These are phyloP conservation scores for Chloroceryle aenea DNA, from an alignment of 2,113 vertebrate genomes.

Conservation along the genomic window DNA sequence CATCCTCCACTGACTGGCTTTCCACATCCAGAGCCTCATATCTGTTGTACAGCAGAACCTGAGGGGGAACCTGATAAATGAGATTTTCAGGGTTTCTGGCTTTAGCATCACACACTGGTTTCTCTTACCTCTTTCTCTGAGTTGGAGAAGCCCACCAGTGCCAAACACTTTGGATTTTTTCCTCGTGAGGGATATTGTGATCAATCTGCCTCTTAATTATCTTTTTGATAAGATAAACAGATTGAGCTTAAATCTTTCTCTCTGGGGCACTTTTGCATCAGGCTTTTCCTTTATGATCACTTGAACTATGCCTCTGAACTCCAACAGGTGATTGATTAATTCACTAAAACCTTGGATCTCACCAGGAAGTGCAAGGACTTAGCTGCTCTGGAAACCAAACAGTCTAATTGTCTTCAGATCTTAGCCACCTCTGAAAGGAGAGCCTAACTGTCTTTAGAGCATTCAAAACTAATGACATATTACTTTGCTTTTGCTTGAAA, in stretches of 20 bases:
- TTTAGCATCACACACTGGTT: background rate
- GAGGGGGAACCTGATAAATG: no score
- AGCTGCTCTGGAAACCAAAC: background rate
- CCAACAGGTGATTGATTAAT: background rate
- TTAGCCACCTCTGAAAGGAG: background rate
- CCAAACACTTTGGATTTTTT: accelerated
- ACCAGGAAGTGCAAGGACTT: background rate
- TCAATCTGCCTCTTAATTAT: background rate
- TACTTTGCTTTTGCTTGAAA: background rate
- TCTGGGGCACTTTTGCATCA: background rate
- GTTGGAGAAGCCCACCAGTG: background rate
- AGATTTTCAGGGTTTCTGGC: background rate
- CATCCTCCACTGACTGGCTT: no score
- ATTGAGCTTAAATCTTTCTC: background rate
- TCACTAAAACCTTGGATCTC: background rate
- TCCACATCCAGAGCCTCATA: no score
- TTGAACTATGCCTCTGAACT: background rate
- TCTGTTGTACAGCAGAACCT: no score
- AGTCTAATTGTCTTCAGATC: background rate
- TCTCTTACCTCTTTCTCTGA: background rate
- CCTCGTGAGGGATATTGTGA: background rate
- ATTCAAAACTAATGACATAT: background rate
- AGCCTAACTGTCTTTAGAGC: background rate
- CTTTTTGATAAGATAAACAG: background rate
- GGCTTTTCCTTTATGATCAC: background rate